A percentile compares a stretch with the other conserved stretches of the same genome.
These are phyloP conservation scores for Dicentrarchus labrax DNA, from an alignment of 2,113 vertebrate species.

Conservation along the genomic window DNA sequence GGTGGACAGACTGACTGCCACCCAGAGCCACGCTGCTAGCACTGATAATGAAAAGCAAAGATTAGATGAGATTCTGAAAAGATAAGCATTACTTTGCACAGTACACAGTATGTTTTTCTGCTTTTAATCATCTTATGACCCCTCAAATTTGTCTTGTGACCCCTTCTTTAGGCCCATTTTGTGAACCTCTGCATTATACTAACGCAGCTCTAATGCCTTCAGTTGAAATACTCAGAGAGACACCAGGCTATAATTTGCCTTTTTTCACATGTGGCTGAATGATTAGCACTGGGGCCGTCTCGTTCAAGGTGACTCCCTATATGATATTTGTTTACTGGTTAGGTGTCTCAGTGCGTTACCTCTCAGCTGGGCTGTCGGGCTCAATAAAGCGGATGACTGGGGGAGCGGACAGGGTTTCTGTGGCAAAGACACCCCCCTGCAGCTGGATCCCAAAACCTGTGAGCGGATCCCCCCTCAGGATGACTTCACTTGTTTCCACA, in stretches of 20 bases:
- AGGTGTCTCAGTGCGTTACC: constrained; percentile 80
- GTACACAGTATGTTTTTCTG: neutral
- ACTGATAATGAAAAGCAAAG: neutral
- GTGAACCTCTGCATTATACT: neutral
- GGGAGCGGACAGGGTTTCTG: constrained; percentile 93
- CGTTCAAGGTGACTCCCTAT: constrained; percentile 68
- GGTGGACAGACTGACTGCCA: neutral
- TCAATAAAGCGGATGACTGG: constrained; percentile 95
- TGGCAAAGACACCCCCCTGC: constrained; percentile 97
- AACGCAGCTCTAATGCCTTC: constrained; percentile 18
- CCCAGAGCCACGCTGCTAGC: neutral
- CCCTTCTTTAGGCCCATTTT: neutral
- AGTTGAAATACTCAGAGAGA: constrained; percentile 21
- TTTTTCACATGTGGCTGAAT: constrained; percentile 46
- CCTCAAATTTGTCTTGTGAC: neutral
- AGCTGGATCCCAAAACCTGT: constrained; percentile 97
- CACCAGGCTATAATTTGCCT: constrained; percentile 48
- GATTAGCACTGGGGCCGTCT: constrained; percentile 41
- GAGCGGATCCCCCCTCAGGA: constrained; percentile 94
- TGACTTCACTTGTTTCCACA: constrained; percentile 92
- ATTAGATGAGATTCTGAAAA: neutral
- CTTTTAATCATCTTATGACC: neutral
- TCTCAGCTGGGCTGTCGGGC: constrained; percentile 96
- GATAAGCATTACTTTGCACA: neutral
- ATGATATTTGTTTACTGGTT: constrained; percentile 55